Base-by-base conservation (phyloP, 2,888 invertebrate species). In the Amiota mariae region DNA sequence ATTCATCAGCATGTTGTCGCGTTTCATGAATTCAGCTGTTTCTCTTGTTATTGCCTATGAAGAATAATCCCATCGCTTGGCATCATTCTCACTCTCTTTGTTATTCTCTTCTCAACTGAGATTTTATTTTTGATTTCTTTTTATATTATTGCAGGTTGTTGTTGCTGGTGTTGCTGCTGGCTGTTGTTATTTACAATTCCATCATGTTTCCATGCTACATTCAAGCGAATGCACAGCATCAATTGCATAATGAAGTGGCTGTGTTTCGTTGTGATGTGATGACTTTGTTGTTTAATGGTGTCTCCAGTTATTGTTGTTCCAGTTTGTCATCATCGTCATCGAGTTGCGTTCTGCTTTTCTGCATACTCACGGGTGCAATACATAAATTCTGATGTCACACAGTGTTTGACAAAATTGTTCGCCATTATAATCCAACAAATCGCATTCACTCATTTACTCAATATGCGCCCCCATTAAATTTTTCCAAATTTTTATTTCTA, bases 181-280 rank as follows among this genome's bases (percentile, higher is more conserved):
- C 67, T 24, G 49, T 67, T 67, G 51, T 18, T 20, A 51, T 10
- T 36, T 36, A 46, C 46, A 46, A 20, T 59, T 59, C 20, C 59
- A 59, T 59, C 20, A 59, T 20, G 59, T 20, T 59, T 36, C 36
- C 36, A 36, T 36, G 36, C 6, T 36, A 36, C 8, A 36, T 36
- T 63, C 46, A 36, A 11, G 24, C 10, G 46, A 63, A 36, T 12
- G 24, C 12, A 11, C 3, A 24, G 54, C 70, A 47, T 71, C 63
- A 66, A 73, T 70, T 66, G 73, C 63, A 73, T 71, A 73, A 71
- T 66, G 57, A 73, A 73, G 73, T 70, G 51, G 13, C 18, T 59
- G 24, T 13, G 46, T 13, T 63, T 36, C 59, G 20, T 8, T 18
- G 59, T 59, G 59, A 20, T n/a, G 59, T 59, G 59, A 59, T 20